phyloP scores from a whole-genome alignment of 2,113 vertebrate genomes.

The Athene noctua region DNA sequence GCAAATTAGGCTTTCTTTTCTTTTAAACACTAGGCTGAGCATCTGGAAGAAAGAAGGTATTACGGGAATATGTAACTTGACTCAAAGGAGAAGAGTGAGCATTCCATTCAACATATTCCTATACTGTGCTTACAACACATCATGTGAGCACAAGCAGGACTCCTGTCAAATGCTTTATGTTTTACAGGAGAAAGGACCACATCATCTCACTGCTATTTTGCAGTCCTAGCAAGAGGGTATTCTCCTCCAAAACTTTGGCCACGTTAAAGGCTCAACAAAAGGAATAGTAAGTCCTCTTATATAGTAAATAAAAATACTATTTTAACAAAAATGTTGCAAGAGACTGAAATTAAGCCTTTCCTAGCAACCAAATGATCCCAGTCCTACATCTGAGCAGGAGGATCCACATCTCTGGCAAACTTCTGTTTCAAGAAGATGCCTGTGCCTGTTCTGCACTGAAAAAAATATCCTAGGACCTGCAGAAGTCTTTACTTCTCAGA shows the following conservation, averaged over 20 bases:
- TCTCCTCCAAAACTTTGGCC: neutral
- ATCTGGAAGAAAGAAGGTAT: conserved; percentile 42
- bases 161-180: neutral
- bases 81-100: neutral
- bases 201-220: neutral
- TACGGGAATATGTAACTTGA: neutral
- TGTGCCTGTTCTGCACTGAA: neutral
- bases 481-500: neutral
- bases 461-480: neutral
- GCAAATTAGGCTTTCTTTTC: conserved; percentile 11
- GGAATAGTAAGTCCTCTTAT: neutral
- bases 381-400: neutral
- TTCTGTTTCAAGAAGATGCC: neutral
- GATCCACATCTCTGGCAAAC: neutral
- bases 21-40: neutral
- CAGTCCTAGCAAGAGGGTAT: neutral
- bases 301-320: neutral
- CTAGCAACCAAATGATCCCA: neutral
- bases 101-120: neutral
- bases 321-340: neutral
- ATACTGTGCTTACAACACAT: neutral
- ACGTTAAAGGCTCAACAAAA: neutral
- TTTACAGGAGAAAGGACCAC: neutral
- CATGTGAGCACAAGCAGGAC: neutral
- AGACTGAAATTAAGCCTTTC: neutral